phyloP scores from a whole-genome alignment of 2,797 vertebrate genomes.

The Eulemur mongoz region DNA sequence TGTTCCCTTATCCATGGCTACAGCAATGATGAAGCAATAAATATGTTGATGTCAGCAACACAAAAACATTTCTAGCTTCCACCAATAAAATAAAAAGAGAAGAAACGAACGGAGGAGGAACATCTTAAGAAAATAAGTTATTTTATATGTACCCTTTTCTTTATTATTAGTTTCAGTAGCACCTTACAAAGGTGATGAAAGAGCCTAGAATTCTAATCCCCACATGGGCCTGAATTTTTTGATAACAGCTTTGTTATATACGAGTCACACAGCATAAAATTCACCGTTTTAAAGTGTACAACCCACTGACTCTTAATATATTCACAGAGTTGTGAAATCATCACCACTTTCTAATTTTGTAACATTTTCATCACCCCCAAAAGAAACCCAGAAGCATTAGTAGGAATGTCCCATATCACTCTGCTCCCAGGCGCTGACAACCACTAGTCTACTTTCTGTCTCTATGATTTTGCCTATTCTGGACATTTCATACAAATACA shows the following conservation, averaged over 20 bases:
- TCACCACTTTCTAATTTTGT: slow-evolving; percentile 6
- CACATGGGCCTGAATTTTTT: slow-evolving; percentile 76
- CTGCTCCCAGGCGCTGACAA: not conserved
- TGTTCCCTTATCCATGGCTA: slow-evolving; percentile 44
- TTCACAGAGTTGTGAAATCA: not conserved
- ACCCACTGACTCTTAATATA: slow-evolving; percentile 15
- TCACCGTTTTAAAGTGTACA: not conserved
- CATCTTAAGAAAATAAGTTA: slow-evolving; percentile 42
- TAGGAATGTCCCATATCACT: not conserved
- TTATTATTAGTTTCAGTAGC: slow-evolving; percentile 40
- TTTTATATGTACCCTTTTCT: not conserved
- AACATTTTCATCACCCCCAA: not conserved
- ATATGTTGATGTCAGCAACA: slow-evolving; percentile 61
- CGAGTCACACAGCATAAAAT: slow-evolving; percentile 13
- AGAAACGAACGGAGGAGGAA: not conserved
- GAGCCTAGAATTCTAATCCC: slow-evolving; percentile 62
- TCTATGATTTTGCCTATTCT: not conserved
- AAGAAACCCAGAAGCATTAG: not conserved
- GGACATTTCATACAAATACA: not conserved
- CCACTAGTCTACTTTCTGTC: not conserved
- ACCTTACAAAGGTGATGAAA: slow-evolving; percentile 55
- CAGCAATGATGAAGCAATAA: slow-evolving; percentile 67
- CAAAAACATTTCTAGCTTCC: slow-evolving; percentile 37
- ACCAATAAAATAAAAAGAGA: slow-evolving; percentile 3
- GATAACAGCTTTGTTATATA: slow-evolving; percentile 66